Evolutionary conservation across 2,113 vertebrate genomes (phyloP).

Genomic region (Spheniscus mendiculus): DNA sequence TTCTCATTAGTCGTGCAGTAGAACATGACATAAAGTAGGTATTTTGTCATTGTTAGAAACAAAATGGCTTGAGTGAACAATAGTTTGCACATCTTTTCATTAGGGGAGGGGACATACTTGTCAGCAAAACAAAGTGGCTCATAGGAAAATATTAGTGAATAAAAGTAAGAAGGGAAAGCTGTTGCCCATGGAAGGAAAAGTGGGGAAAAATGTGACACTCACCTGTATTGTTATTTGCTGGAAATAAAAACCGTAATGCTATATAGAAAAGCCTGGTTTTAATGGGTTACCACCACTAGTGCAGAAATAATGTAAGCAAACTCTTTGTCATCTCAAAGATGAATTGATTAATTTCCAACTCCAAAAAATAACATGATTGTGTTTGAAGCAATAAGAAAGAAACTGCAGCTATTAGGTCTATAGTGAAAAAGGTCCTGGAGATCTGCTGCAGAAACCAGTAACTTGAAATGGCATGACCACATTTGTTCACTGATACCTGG

Average conservation of each 20-base stretch:
- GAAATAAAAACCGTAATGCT: background rate
- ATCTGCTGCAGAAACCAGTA: background rate
- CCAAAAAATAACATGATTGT: background rate
- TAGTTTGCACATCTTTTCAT: background rate
- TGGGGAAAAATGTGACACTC: background rate
- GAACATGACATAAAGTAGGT: constrained; percentile 28
- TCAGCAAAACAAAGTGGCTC: constrained; percentile 18
- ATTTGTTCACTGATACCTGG: background rate
- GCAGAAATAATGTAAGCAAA: background rate
- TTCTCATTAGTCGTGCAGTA: constrained; percentile 19
- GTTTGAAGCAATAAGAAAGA: background rate
- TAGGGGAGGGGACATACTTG: background rate
- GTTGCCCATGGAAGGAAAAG: background rate
- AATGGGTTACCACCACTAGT: background rate
- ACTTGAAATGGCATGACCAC: background rate
- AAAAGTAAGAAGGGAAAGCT: background rate
- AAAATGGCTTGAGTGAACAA: constrained; percentile 27
- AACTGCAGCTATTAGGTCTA: background rate
- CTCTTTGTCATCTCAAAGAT: background rate
- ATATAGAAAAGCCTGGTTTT: background rate
- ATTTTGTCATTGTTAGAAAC: constrained; percentile 47
- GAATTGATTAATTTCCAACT: background rate
- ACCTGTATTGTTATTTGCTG: background rate
- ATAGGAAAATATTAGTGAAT: background rate
- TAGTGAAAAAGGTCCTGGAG: background rate